Evolutionary conservation across 2,113 vertebrate species (phyloP).

Genomic region (Tursiops truncatus): DNA sequence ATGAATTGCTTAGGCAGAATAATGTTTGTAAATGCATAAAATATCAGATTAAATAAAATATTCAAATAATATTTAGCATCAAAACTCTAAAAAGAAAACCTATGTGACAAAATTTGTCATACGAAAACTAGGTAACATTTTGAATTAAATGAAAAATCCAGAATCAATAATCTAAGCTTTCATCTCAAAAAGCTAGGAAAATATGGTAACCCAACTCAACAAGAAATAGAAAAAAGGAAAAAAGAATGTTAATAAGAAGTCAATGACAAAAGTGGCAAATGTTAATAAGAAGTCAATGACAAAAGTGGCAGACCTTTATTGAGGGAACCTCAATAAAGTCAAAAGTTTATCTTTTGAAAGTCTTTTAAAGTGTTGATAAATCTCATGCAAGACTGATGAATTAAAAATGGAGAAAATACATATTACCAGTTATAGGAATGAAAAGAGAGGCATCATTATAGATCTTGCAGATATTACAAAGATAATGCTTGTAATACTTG

Average conservation of each 20-base stretch:
- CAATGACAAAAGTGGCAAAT: not conserved
- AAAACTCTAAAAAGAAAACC: not conserved
- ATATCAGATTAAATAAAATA: not conserved
- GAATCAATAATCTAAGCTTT: not conserved
- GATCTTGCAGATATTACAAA: not conserved
- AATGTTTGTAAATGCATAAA: not conserved
- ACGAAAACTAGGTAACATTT: not conserved
- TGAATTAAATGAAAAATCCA: not conserved
- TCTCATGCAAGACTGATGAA: not conserved
- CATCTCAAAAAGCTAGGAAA: not conserved
- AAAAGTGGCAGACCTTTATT: not conserved
- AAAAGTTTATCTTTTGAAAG: not conserved
- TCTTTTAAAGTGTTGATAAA: not conserved
- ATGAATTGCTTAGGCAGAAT: not conserved
- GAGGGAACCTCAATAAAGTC: not conserved
- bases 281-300: not conserved
- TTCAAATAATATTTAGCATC: not conserved
- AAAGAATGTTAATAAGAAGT: not conserved
- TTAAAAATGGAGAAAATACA: not conserved
- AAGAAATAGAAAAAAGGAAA: not conserved
- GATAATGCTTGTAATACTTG: not conserved
- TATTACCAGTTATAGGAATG: not conserved
- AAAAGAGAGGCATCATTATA: not conserved
- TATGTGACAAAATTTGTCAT: not conserved
- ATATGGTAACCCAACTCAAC: not conserved